Evolutionary conservation across 2,888 invertebrate species (phyloP).

Genomic region (Philaethria dido): DNA sequence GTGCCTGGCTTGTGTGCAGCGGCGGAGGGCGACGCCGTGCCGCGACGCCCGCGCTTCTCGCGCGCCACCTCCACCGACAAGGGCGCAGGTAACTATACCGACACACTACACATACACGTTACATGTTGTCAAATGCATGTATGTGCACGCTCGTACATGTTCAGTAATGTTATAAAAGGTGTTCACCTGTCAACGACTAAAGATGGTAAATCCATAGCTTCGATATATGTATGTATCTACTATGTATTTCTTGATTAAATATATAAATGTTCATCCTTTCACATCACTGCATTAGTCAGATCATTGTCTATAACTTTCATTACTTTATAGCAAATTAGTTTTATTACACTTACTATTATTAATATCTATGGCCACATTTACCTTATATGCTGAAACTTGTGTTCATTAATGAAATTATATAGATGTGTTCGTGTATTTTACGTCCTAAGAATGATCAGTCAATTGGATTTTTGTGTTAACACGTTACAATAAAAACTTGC

Average conservation of each 20-base stretch:
- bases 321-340: neutral
- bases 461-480: neutral
- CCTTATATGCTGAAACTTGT: neutral
- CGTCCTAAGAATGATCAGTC: conserved; percentile 8
- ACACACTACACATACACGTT: neutral
- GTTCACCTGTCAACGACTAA: neutral
- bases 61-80: conserved; percentile 81
- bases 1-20: conserved; percentile 52
- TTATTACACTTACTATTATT: neutral
- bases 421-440: neutral
- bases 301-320: neutral
- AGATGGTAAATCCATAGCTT: neutral
- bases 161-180: neutral
- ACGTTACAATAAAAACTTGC: neutral
- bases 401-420: neutral
- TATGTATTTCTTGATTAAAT: neutral
- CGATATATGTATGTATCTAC: conserved; percentile 15
- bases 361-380: neutral
- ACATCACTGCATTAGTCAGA: neutral
- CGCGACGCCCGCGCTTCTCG: conserved; percentile 80
- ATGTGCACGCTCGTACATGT: neutral
- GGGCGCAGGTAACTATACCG: conserved; percentile 68
- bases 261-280: conserved; percentile 8
- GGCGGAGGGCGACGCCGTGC: conserved; percentile 65
- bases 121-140: conserved; percentile 6